Evolutionary conservation across 2,113 vertebrate species (phyloP), one percentile per base, ranked within the genome.

Genomic region (Ellobius talpinus): DNA sequence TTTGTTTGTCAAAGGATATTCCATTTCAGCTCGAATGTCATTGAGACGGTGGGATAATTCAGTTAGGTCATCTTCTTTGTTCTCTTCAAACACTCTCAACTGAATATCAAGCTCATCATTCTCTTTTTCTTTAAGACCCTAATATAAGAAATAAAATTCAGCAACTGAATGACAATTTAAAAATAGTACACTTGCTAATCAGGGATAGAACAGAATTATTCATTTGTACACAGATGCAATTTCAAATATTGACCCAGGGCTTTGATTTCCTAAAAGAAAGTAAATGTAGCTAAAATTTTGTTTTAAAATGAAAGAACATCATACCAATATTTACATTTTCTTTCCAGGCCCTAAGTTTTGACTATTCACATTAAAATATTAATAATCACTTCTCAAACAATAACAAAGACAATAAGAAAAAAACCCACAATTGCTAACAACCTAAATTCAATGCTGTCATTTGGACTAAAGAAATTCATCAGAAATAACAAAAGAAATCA

Each of bases 21-120:
- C 99, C 99, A 99, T 99, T 98, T 99, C 99, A 55, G 99, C 98
- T 39, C 98, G 99, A 99, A 99, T 99, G 98, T 99, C 99, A 88
- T 99, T 99, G 89, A 99, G 99, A 84, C 99, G 99, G 96, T 99
- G 99, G 82, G 99, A 99, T 96, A 99, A 99, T 98, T 99, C 99
- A 95, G 99, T 99, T 78, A 99, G 98, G 98, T 99, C 99, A 66
- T 99, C 99, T 90, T 99, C 99, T 98, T 99, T 99, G 98, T 99
- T 99, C 98, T 99, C 99, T 98, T 99, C 99, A 99, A 99, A 99
- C 86, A 99, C 99, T 98, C 98, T 99, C 97, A 99, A 98, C 97
- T 99, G 99, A 98, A 99, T 99, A 98, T 99, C 99, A 47, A 99
- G 99, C 96, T 99, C 99, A n/a, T 99, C 99, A 1, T 99, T 99